A percentile compares a stretch with the other conserved stretches of the same genome.
phyloP scores from a whole-genome alignment of 2,888 invertebrate genomes.

The Drosophila helvetica region DNA sequence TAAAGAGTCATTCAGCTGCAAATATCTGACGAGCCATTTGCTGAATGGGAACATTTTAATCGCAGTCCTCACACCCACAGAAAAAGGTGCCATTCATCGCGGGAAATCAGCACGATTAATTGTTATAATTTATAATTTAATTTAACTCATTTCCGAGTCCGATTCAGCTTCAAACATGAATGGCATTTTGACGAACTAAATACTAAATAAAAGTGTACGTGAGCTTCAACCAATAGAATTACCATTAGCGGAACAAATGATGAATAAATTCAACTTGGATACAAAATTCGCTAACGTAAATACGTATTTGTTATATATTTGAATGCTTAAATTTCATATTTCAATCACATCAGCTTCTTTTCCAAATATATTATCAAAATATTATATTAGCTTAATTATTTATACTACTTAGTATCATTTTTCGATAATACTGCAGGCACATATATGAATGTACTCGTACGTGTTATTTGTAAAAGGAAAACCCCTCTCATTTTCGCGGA shows the following conservation, averaged over 20 bases:
- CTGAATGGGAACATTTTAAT: conserved; percentile 14
- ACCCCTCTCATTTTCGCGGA: background rate
- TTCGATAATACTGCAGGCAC: too few species aligned
- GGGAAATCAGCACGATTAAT: background rate
- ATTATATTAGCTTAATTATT: too few species aligned
- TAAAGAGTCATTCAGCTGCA: conserved; percentile 20
- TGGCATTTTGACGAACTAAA: background rate
- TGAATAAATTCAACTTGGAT: too few species aligned
- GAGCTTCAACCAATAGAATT: background rate
- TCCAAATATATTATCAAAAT: too few species aligned
- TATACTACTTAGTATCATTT: too few species aligned
- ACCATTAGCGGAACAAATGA: too few species aligned
- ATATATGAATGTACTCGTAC: too few species aligned
- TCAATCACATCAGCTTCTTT: too few species aligned
- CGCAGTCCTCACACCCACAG: background rate
- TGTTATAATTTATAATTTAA: conserved; percentile 1
- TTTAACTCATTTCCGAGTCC: background rate
- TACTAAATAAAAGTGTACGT: background rate
- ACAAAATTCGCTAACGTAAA: too few species aligned
- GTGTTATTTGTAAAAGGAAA: background rate
- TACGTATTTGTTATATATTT: too few species aligned
- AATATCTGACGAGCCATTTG: conserved; percentile 1
- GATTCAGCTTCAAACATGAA: background rate
- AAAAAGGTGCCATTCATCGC: background rate
- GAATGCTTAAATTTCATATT: too few species aligned